Evolutionary conservation across 1,140 invertebrate species (phyloP).

Genomic region (Bombus impatiens): DNA sequence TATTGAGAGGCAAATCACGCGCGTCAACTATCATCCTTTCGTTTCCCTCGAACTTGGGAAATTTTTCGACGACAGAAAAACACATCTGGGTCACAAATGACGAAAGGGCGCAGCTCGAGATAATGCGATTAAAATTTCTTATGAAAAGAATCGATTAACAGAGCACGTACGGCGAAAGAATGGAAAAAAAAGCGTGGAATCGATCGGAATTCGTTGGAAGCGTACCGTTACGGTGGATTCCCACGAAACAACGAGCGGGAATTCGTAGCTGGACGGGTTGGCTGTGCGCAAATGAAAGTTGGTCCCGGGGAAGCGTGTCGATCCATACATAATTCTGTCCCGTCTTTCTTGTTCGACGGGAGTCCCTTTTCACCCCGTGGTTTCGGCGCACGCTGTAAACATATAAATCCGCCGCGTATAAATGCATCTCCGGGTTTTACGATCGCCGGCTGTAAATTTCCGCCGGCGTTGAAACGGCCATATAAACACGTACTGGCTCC

Average conservation of each 20-base stretch:
- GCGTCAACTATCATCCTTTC: too few species aligned
- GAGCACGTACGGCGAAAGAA: too few species aligned
- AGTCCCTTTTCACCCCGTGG: slow-evolving; percentile 61
- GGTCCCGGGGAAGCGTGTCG: slow-evolving; percentile 13
- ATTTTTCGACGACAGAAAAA: too few species aligned
- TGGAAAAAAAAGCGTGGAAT: too few species aligned
- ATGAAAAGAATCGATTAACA: too few species aligned
- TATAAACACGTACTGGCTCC: slow-evolving; percentile 40
- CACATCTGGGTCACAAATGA: too few species aligned
- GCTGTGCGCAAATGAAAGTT: neutral
- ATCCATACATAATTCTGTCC: slow-evolving; percentile 54
- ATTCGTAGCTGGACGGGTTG: neutral
- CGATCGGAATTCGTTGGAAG: slow-evolving; percentile 24
- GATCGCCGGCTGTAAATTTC: slow-evolving; percentile 67
- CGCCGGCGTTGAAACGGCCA: slow-evolving; percentile 61
- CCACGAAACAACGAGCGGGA: neutral
- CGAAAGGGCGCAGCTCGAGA: too few species aligned
- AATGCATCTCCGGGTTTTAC: slow-evolving; percentile 69
- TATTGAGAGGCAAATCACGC: too few species aligned
- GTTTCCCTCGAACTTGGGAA: too few species aligned
- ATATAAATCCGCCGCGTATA: slow-evolving; percentile 68
- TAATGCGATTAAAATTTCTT: too few species aligned
- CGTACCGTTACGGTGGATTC: slow-evolving; percentile 31
- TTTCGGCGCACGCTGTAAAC: slow-evolving; percentile 63
- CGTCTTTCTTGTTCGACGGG: slow-evolving; percentile 63